Base-by-base conservation (phyloP, 2,888 invertebrate species). In the Folsomia candida region DNA sequence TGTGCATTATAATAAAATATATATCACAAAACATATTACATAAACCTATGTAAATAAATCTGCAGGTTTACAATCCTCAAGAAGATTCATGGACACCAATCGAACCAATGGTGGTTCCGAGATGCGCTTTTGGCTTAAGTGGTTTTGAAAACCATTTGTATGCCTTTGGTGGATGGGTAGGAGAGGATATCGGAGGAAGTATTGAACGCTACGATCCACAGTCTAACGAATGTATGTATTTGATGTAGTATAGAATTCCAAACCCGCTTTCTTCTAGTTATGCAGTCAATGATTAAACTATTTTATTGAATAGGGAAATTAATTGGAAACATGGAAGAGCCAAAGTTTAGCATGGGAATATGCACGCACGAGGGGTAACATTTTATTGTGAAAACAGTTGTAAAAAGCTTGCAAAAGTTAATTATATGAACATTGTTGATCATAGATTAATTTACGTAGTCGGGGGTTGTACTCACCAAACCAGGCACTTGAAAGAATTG, bases 121-220 rank as follows among this genome's bases (percentile, higher is more conserved):
- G 96, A 25, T 95, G 94, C 84, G 94, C 94, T 83, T 92, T 95
- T 82, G 94, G 95, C 1, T 84, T 94, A 81, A 73, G 74, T 28
- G 90, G 91, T 18, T 87, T 92, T 83, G 73, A 73, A 62, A 92
- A 92, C 28, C 88, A 88, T 80, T 84, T 96, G 71, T 93, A 91
- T 82, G 94, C 94, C 0, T 89, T 96, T 80, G 95, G 96, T 58
- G 96, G 96, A 2, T 95, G 95, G 94, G 90, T 95, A 37, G 95
- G 94, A 0, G 91, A 91, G 73, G 93, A 94, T 82, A 93, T 95
- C 82, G 94, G 93, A 1, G 90, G 91, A 26, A 89, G 91, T 0
- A 91, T 96, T 75, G 96, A 96, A 83, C 88, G 90, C 79, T 96
- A 93, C 82, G 91, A 94, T 83, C 91, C 94, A 0, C 86, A 88